phyloP scores from a whole-genome alignment of 2,888 invertebrate species.

The Heliothis peltigera region DNA sequence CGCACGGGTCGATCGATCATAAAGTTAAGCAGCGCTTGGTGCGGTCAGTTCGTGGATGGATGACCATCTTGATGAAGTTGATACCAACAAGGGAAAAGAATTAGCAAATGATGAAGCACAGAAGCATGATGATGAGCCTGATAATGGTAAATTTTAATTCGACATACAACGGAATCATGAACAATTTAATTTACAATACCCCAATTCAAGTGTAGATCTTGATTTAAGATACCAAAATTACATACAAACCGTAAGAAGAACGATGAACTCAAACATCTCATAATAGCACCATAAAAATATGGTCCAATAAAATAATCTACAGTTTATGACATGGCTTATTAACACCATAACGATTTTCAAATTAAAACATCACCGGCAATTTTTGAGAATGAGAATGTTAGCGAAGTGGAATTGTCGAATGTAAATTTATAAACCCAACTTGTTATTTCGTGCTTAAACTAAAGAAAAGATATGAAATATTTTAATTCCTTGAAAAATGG shows the following conservation, averaged over 20 bases:
- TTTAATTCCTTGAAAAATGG: no score
- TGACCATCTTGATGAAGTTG: no score
- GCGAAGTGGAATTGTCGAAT: conserved; percentile 26
- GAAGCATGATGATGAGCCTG: no score
- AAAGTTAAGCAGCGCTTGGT: no score
- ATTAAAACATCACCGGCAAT: conserved; percentile 45
- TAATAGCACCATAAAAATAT: conserved; percentile 57
- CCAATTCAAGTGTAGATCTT: conserved; percentile 3
- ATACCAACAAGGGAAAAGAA: no score
- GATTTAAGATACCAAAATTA: conserved; percentile 3
- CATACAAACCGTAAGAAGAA: conserved; percentile 13
- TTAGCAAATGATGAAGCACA: no score
- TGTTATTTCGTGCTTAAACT: no score
- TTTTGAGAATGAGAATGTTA: conserved; percentile 39
- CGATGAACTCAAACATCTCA: conserved; percentile 29
- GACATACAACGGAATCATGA: background rate
- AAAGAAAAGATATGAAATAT: no score
- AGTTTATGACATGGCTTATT: conserved; percentile 55
- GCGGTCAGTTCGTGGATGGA: no score
- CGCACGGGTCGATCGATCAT: no score
- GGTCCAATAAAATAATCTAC: conserved; percentile 49
- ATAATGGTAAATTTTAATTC: no score
- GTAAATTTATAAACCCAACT: background rate
- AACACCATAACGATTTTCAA: conserved; percentile 51
- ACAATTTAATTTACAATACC: conserved; percentile 3